Evolutionary conservation across 2,888 invertebrate genomes (phyloP), one percentile per base, ranked within the genome.

Genomic region (Seira musarum): DNA sequence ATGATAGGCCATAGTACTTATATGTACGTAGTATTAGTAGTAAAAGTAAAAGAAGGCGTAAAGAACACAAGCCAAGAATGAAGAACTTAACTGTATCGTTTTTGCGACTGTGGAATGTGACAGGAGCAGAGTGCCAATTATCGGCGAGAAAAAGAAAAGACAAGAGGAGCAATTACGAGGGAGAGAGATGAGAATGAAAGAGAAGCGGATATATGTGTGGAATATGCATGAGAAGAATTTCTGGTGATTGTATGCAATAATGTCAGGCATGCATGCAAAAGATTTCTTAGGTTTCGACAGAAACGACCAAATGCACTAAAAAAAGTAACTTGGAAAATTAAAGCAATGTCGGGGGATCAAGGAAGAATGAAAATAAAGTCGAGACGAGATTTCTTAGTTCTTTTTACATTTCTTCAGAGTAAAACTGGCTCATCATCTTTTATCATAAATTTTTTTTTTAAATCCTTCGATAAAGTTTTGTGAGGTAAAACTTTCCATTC

Each of bases 101-200:
- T 49, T 49, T 13, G 6, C 53, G 10, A 22, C n/a, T 71, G 70
- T 61, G 74, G 67, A 67, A 66, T 74, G 74, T 67, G 67, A 61
- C 74, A 67, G 46, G 40, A 67, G 67, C 61, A 22, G 57, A 67
- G 40, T 74, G 74, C 61, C 74, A 74, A 74, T 74, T 74, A 74
- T 74, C 61, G 57, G 25, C 21, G 21, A 49, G 21, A 70, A 49
- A 49, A 49, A 30, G 30, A 30, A 13, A 49, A 49, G 49, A 49
- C 49, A 49, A 49, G 15, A n/a, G 49, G 49, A 49, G 49, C 49
- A 49, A 49, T 49, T 49, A 49, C 49, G 13, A 13, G 30, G 15
- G 17, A 49, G 49, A 49, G 49, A 49, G 49, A 49, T 40, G 40
- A 40, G 40, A 40, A 40, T 8, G 40, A 15, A 49, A 2, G 49